These are phyloP conservation scores for Solen grandis DNA, from an alignment of 1,140 invertebrate species.

Conservation along the genomic window DNA sequence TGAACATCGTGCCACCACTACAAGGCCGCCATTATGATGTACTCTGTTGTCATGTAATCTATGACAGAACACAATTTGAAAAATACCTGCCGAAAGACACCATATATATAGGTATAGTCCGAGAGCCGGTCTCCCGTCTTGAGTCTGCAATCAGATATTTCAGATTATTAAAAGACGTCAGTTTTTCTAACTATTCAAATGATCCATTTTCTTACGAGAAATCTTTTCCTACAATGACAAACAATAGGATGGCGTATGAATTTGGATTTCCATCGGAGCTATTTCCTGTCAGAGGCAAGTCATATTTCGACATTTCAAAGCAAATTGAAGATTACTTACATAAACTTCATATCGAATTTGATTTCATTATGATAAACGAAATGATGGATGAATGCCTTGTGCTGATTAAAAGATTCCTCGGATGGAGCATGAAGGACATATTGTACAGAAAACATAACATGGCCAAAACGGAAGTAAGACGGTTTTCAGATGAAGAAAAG, in stretches of 20 bases:
- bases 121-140: conserved; percentile 62
- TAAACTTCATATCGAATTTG: conserved; percentile 71
- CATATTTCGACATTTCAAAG: conserved; percentile 24
- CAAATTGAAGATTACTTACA: conserved; percentile 42
- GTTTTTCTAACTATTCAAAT: conserved; percentile 30
- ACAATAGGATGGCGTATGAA: conserved; percentile 65
- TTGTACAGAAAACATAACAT: conserved; percentile 60
- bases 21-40: conserved; percentile 60
- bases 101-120: conserved; percentile 59
- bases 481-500: neutral
- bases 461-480: neutral
- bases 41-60: conserved; percentile 65
- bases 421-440: conserved; percentile 81
- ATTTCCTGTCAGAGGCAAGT: conserved; percentile 18
- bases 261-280: conserved; percentile 57
- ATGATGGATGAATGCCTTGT: conserved; percentile 83
- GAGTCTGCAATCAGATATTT: conserved; percentile 64
- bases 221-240: conserved; percentile 44
- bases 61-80: conserved; percentile 41
- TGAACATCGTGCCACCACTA: conserved; percentile 40
- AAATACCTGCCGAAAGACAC: conserved; percentile 61
- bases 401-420: conserved; percentile 80
- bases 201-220: conserved; percentile 52
- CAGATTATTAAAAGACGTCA: conserved; percentile 31
- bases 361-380: conserved; percentile 82